Evolutionary conservation across 1,140 invertebrate genomes (phyloP).

Genomic region (Lethrus apterus): DNA sequence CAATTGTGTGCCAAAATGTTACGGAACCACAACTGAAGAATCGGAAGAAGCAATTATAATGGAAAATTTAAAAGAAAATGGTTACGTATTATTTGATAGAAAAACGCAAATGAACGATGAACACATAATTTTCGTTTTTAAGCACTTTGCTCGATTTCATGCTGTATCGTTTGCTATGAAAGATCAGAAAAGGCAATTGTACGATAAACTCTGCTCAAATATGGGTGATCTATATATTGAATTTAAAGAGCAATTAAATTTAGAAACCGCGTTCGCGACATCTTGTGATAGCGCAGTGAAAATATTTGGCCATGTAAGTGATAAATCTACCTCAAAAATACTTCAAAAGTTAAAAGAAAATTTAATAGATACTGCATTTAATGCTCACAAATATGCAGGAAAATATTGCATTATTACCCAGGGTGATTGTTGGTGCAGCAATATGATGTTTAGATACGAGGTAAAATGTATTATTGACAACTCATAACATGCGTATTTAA

Average conservation of each 20-base stretch:
- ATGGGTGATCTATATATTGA: not conserved
- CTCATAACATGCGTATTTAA: too few species aligned
- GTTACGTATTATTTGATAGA: conserved; percentile 1
- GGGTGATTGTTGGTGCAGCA: conserved; percentile 50
- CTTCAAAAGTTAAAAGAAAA: not conserved
- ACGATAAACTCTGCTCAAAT: not conserved
- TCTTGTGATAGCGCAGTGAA: not conserved
- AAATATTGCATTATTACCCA: conserved; percentile 40
- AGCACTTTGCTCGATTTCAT: conserved; percentile 8
- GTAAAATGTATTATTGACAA: too few species aligned
- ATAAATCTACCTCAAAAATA: not conserved
- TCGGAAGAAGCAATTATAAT: conserved; percentile 40
- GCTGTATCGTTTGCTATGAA: conserved; percentile 3
- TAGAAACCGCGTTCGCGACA: not conserved
- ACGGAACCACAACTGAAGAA: conserved; percentile 33
- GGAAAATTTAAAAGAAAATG: conserved; percentile 10
- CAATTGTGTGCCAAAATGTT: conserved; percentile 36
- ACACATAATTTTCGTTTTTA: not conserved
- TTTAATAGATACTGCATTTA: not conserved
- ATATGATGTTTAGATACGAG: conserved; percentile 48
- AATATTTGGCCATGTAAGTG: not conserved
- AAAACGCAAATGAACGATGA: not conserved
- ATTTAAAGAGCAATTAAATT: not conserved
- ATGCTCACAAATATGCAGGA: not conserved
- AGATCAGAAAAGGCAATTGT: not conserved